phyloP scores from a whole-genome alignment of 2,797 vertebrate genomes.

The Melanotaenia trifasciata region DNA sequence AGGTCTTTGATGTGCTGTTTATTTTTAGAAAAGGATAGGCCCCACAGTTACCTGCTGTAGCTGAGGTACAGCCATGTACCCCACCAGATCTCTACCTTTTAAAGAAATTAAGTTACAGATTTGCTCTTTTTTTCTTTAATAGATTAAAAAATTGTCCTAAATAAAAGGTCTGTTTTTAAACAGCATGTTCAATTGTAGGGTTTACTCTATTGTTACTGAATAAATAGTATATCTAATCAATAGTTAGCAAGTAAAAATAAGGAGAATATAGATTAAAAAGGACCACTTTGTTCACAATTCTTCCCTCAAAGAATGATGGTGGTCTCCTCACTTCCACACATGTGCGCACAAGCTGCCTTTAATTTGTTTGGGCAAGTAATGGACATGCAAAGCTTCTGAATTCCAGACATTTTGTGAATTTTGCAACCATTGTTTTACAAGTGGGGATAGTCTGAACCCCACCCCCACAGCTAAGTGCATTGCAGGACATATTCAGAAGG shows the following conservation, averaged over 20 bases:
- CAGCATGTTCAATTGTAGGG: neutral
- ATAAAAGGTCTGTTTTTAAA: neutral
- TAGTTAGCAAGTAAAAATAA: neutral
- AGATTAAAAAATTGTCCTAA: constrained; percentile 1
- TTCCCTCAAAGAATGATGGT: neutral
- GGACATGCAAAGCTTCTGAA: constrained; percentile 58
- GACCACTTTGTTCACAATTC: constrained; percentile 11
- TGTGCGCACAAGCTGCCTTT: constrained; percentile 38
- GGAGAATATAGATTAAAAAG: neutral
- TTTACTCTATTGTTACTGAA: neutral
- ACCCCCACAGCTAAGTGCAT: constrained; percentile 57
- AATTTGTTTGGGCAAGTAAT: constrained; percentile 63
- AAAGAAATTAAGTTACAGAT: constrained; percentile 18
- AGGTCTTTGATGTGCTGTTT: constrained; percentile 70
- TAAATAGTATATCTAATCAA: neutral
- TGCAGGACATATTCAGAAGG: constrained; percentile 64
- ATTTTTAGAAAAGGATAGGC: constrained; percentile 58
- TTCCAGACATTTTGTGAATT: constrained; percentile 76
- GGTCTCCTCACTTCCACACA: constrained; percentile 21
- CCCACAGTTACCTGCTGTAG: constrained; percentile 62
- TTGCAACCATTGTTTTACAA: constrained; percentile 69
- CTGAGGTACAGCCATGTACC: constrained; percentile 65
- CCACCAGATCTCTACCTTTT: constrained; percentile 49
- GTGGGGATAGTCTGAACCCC: constrained; percentile 53
- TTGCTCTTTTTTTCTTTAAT: constrained; percentile 1